Conservation (phyloP, 2,113 vertebrate genomes). For the Rhinopomastus cyanomelas region DNA sequence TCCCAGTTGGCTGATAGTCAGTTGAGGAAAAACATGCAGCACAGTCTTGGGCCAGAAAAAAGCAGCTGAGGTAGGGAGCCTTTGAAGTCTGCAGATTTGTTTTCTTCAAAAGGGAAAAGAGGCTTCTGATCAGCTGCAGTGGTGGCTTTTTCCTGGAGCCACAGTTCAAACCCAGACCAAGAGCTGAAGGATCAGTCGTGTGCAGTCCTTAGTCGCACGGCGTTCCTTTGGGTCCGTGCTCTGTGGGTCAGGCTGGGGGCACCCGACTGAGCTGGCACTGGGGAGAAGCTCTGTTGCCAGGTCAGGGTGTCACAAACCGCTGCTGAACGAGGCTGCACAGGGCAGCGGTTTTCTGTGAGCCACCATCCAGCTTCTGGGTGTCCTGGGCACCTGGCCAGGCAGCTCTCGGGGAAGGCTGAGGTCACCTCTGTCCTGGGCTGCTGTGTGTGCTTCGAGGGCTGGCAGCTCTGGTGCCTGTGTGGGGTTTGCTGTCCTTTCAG, state of each 20-base stretch:
- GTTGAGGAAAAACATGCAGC: neutral
- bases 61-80: neutral
- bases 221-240: neutral
- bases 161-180: neutral
- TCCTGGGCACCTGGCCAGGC: neutral
- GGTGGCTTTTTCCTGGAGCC: neutral
- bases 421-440: neutral
- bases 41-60: neutral
- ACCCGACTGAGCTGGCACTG: neutral
- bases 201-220: neutral
- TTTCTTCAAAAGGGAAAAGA: conserved; percentile 18
- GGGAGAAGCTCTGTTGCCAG: neutral
- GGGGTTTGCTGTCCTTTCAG: neutral
- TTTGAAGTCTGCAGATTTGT: conserved; percentile 31
- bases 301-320: neutral
- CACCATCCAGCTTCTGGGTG: neutral
- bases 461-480: neutral
- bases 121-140: neutral
- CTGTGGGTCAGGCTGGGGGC: neutral
- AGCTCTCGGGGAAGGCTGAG: neutral
- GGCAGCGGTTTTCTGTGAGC: rapidly evolving
- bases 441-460: neutral
- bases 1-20: neutral
- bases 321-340: neutral
- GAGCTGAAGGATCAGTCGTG: neutral